A percentile compares a stretch with the other conserved stretches of the same genome.
These are phyloP conservation scores for Volucella bombylans DNA, from an alignment of 2,888 invertebrate species.

Conservation along the genomic window DNA sequence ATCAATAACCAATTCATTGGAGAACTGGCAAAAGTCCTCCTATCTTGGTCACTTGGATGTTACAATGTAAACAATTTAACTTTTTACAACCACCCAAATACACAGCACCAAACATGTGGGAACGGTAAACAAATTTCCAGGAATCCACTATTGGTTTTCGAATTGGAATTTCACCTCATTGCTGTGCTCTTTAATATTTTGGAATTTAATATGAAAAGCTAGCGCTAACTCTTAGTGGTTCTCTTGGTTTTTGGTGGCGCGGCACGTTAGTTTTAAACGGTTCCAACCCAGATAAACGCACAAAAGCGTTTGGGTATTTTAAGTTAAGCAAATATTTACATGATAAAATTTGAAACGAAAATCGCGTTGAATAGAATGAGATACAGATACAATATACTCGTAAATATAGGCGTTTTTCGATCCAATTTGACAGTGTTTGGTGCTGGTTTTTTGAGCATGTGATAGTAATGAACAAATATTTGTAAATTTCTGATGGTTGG, in stretches of 20 bases:
- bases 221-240: background rate
- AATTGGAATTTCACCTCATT: background rate
- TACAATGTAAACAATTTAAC: background rate
- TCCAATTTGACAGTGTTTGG: background rate
- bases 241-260: background rate
- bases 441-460: background rate
- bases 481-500: constrained; percentile 7
- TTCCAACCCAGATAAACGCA: constrained; percentile 4
- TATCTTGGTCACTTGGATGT: background rate
- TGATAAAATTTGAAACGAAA: constrained; percentile 41
- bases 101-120: background rate
- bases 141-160: background rate
- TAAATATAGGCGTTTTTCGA: too few species aligned
- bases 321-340: constrained; percentile 38
- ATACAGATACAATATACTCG: background rate
- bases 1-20: background rate
- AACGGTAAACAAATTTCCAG: background rate
- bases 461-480: constrained; percentile 34
- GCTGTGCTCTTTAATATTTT: background rate
- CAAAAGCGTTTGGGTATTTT: background rate
- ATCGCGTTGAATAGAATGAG: constrained; percentile 35
- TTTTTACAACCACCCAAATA: background rate
- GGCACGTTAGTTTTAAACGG: background rate
- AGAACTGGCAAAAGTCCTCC: background rate
- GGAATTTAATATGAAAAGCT: background rate